These are phyloP conservation scores for Oligia strigilis DNA, from an alignment of 2,888 invertebrate genomes.

Conservation along the genomic window DNA sequence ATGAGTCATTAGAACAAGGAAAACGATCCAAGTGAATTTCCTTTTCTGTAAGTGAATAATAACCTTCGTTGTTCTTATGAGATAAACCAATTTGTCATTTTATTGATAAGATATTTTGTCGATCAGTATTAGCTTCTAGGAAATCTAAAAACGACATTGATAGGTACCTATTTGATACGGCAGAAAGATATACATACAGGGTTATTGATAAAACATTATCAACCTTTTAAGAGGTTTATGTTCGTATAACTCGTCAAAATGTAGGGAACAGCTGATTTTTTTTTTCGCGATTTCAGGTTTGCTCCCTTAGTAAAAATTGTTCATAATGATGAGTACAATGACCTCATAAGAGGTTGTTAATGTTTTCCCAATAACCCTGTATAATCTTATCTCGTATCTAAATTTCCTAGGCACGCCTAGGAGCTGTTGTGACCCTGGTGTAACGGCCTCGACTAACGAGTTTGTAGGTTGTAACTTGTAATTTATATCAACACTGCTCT, in stretches of 20 bases:
- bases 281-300: too few species aligned
- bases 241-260: too few species aligned
- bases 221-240: too few species aligned
- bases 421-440: not conserved
- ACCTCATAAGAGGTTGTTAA: too few species aligned
- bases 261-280: too few species aligned
- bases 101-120: conserved; percentile 10
- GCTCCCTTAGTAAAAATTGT: too few species aligned
- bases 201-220: too few species aligned
- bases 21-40: conserved; percentile 26
- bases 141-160: not conserved
- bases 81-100: conserved; percentile 17
- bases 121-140: not conserved
- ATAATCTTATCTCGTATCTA: not conserved
- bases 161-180: not conserved
- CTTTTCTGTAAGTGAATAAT: conserved; percentile 10
- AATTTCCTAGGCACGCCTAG: not conserved
- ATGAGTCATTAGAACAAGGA: conserved; percentile 33
- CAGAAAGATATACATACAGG: not conserved
- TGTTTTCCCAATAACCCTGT: too few species aligned
- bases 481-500: too few species aligned
- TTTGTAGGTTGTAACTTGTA: too few species aligned
- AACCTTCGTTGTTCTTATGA: conserved; percentile 1
- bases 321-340: too few species aligned
- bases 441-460: not conserved